Base-by-base conservation (phyloP, 2,888 invertebrate genomes). In the Torymus texanus region DNA sequence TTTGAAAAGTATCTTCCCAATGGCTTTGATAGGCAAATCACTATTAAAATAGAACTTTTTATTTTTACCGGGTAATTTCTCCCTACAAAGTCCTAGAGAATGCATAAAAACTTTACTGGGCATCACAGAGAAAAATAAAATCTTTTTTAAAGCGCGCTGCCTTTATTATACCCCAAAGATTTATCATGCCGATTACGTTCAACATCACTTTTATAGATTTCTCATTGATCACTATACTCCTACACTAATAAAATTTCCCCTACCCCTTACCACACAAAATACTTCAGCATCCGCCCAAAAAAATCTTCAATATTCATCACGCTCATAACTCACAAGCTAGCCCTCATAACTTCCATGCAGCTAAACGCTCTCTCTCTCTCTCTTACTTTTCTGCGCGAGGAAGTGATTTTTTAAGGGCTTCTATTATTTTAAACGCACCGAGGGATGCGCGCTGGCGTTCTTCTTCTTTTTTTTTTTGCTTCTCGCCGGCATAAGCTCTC, bases 381-480 rank as follows among this genome's bases (percentile, higher is more conserved):
- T 51, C 58, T 29, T 51, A 55, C 62, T 16, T 62, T 5, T 18
- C 18, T 29, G 10, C 16, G 58, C 11, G 16, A 61, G 76, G 81
- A 81, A 81, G 81, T 82, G 79, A 79, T 82, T 82, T 82, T 82
- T 82, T 82, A 82, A 80, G 81, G 71, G 79, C 77, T 75, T 58
- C 79, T 78, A 78, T 80, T 80, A 82, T 82, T 82, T 80, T 70
- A 82, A 82, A 77, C 65, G 78, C 67, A 16, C 61, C 10, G n/a
- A 61, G 66, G 29, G 65, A 41, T 13, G 58, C 11, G 41, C 66
- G 56, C 56, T 18, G 14, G 68, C 51, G n/a, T 71, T n/a, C n/a
- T n/a, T n/a, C n/a, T n/a, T n/a, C n/a, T n/a, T n/a, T n/a, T 53
- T 59, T 29, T 66, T 62, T 73, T 55, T 76, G 21, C 80, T 82